phyloP scores from a whole-genome alignment of 1,140 invertebrate species.

The Theocolax elegans region DNA sequence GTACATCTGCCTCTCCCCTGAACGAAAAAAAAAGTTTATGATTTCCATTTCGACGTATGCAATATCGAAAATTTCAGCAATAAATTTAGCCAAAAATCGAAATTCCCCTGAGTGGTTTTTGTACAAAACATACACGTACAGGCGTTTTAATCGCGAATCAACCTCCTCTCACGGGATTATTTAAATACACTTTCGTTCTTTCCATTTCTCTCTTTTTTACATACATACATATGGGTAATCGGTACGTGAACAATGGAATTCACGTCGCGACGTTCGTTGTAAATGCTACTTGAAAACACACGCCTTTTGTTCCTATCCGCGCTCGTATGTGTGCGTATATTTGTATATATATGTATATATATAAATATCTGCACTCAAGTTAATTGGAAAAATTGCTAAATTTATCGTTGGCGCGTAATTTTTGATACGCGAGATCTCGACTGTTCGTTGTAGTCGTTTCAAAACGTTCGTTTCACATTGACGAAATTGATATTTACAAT shows the following conservation, averaged over 20 bases:
- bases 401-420: constrained; percentile 31
- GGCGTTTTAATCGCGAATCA: no score
- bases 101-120: no score
- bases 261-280: constrained; percentile 24
- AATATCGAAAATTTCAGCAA: constrained; percentile 1
- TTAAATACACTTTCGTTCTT: no score
- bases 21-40: no score
- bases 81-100: constrained; percentile 7
- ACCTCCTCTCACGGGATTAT: no score
- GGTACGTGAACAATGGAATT: constrained; percentile 34
- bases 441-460: no score
- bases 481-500: constrained; percentile 15
- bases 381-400: constrained; percentile 37
- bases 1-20: no score
- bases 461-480: constrained; percentile 15
- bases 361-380: constrained; percentile 16
- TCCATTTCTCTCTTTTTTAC: constrained; percentile 1
- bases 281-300: no score
- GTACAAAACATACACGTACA: no score
- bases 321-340: background rate
- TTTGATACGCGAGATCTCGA: background rate
- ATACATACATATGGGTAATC: constrained; percentile 4
- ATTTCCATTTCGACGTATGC: background rate
- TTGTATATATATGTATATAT: no score
- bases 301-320: constrained; percentile 1